Evolutionary conservation across 2,888 invertebrate species (phyloP).

Genomic region (Coelopa pilipes): DNA sequence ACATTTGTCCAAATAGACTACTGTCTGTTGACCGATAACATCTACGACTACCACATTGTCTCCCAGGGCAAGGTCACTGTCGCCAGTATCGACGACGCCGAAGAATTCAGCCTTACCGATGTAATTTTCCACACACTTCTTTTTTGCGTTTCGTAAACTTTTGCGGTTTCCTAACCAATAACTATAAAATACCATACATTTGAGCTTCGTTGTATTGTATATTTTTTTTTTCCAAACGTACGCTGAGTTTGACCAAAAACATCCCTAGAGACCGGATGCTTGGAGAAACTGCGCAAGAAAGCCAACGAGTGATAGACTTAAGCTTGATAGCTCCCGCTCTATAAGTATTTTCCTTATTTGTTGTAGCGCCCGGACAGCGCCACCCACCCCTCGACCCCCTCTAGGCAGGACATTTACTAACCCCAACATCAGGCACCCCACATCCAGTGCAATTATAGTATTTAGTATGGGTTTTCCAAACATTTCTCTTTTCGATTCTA

Average conservation of each 20-base stretch:
- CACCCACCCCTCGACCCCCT: too few relatives aligned
- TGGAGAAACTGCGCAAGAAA: background rate
- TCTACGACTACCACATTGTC: conserved; percentile 89
- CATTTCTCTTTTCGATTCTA: background rate
- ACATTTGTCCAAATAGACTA: conserved; percentile 48
- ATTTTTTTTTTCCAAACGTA: background rate
- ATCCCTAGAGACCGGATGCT: conserved; percentile 19
- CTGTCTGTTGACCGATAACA: conserved; percentile 81
- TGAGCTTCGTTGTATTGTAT: background rate
- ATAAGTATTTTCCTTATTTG: background rate
- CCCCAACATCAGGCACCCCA: background rate
- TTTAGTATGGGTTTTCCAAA: background rate
- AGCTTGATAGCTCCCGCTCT: background rate
- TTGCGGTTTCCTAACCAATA: conserved; percentile 48
- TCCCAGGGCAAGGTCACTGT: conserved; percentile 95
- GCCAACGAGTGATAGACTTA: background rate
- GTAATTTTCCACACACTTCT: conserved; percentile 69
- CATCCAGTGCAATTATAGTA: conserved; percentile 4
- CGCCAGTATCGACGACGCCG: conserved; percentile 91
- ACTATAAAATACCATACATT: background rate
- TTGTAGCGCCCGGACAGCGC: too few relatives aligned
- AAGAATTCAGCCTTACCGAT: conserved; percentile 86
- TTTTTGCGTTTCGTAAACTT: conserved; percentile 46
- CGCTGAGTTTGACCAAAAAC: conserved; percentile 10
- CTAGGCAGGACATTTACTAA: background rate